Evolutionary conservation across 2,888 invertebrate genomes (phyloP).

Genomic region (Nephrotoma appendiculata): DNA sequence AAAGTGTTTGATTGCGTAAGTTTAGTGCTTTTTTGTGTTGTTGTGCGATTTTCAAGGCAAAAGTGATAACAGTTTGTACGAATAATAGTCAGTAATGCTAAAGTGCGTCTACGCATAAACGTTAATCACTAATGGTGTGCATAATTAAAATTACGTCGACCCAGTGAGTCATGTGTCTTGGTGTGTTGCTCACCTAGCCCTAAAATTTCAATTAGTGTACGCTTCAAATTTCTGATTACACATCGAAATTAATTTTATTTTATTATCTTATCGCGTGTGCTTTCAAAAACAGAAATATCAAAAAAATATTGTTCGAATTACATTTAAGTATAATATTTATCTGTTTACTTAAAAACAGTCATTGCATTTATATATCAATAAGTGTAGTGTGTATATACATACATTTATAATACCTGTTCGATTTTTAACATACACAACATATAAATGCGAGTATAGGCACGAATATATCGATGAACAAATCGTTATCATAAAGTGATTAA

Average conservation of each 20-base stretch:
- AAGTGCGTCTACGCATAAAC: no score
- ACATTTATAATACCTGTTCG: neutral
- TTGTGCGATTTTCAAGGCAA: neutral
- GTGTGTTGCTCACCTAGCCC: neutral
- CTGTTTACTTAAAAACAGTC: neutral
- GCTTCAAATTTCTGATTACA: neutral
- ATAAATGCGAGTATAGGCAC: neutral
- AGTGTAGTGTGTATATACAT: neutral
- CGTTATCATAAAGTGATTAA: neutral
- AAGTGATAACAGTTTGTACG: neutral
- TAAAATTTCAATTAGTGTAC: neutral
- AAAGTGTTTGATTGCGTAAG: neutral
- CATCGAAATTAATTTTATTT: neutral
- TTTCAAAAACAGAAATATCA: no score
- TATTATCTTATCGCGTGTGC: neutral
- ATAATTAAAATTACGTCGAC: no score
- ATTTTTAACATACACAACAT: neutral
- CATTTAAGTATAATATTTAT: neutral
- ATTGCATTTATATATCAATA: neutral
- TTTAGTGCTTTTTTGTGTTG: neutral
- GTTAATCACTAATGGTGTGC: no score
- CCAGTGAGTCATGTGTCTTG: neutral
- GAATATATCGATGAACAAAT: neutral
- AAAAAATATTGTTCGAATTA: no score
- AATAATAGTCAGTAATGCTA: neutral